These are phyloP conservation scores for Dasysyrphus tricinctus DNA, from an alignment of 2,888 invertebrate genomes.

Conservation along the genomic window DNA sequence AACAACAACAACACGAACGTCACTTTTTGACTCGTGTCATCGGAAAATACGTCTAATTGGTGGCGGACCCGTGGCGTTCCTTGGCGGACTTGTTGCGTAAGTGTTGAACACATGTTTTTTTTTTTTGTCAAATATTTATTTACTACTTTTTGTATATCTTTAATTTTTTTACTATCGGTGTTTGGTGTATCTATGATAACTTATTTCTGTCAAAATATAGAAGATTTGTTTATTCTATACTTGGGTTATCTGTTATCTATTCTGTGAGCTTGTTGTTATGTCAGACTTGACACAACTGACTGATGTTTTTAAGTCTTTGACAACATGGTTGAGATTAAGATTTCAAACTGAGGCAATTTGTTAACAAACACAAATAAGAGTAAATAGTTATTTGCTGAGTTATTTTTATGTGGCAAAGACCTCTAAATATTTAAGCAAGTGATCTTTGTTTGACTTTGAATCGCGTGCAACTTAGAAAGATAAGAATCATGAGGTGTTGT, in stretches of 20 bases:
- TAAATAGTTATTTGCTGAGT: neutral
- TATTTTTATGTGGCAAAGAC: neutral
- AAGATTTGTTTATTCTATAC: neutral
- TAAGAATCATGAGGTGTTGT: neutral
- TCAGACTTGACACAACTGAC: neutral
- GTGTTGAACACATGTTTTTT: constrained; percentile 79
- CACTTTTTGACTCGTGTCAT: constrained; percentile 89
- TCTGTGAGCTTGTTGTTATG: neutral
- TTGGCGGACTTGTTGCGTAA: constrained; percentile 90
- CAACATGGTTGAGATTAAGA: neutral
- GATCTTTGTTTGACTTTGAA: neutral
- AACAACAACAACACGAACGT: constrained; percentile 85
- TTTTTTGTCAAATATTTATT: neutral
- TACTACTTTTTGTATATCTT: neutral
- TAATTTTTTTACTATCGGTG: neutral
- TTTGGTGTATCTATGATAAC: constrained; percentile 1
- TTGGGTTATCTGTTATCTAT: constrained; percentile 9
- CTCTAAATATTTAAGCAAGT: constrained; percentile 8
- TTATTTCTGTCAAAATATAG: constrained; percentile 1
- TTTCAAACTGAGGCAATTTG: neutral
- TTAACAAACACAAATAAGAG: neutral
- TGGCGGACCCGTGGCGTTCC: constrained; percentile 87
- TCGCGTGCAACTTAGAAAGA: neutral
- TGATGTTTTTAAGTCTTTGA: neutral
- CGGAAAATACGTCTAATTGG: constrained; percentile 89